These are phyloP conservation scores for Suillia variegata DNA, from an alignment of 2,888 invertebrate species.

Conservation along the genomic window DNA sequence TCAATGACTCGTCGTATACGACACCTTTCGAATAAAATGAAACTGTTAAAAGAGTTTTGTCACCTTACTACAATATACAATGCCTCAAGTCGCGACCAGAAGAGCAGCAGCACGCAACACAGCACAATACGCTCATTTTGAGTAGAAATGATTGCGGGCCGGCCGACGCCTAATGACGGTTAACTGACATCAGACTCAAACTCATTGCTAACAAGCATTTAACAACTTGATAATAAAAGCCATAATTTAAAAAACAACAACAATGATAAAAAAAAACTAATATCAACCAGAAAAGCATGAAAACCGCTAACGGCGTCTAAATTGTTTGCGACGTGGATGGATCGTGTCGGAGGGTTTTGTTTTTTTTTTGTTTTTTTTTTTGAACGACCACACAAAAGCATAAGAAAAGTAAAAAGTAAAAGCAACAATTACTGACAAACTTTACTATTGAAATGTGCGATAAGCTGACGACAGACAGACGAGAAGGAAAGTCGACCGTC, in stretches of 20 bases:
- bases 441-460: neutral
- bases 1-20: neutral
- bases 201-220: conserved; percentile 9
- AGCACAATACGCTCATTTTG: neutral
- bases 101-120: neutral
- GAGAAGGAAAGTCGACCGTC: too few species aligned
- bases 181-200: neutral
- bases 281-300: neutral
- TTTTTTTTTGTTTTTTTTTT: neutral
- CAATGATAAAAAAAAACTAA: neutral
- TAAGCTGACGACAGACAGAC: neutral
- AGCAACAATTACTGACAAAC: neutral
- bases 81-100: neutral
- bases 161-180: neutral
- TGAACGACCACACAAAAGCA: neutral
- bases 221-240: conserved; percentile 5
- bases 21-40: neutral
- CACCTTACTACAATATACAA: neutral
- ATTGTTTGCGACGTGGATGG: conserved; percentile 2
- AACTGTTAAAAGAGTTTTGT: neutral
- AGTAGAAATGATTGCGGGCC: neutral
- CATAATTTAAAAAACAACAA: conserved; percentile 12
- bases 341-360: conserved; percentile 22
- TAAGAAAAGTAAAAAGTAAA: neutral
- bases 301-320: conserved; percentile 8